Percentiles rank a stretch among this genome's conserved stretches.
Conservation (phyloP, 2,113 vertebrate genomes). For the Anguilla japonica region DNA sequence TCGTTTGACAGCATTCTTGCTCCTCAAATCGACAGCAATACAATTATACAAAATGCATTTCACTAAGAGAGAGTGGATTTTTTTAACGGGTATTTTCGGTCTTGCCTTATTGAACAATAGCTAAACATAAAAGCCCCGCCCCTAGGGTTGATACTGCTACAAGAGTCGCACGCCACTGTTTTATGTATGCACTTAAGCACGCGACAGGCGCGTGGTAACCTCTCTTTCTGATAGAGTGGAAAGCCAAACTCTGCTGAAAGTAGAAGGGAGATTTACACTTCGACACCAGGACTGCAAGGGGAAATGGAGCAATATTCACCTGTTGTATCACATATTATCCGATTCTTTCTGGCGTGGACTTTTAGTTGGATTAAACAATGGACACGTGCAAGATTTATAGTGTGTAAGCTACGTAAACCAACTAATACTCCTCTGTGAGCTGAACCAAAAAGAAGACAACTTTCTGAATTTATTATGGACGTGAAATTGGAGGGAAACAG, state of each 20-base stretch:
- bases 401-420: background rate
- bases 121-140: conserved; percentile 63
- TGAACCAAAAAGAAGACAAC: background rate
- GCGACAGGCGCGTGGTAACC: conserved; percentile 67
- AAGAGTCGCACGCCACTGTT: conserved; percentile 59
- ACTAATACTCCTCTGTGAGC: background rate
- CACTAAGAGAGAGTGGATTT: background rate
- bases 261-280: background rate
- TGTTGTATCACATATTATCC: background rate
- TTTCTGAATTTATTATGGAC: background rate
- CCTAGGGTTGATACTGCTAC: conserved; percentile 58
- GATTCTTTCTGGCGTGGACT: conserved; percentile 1
- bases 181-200: conserved; percentile 58
- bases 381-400: background rate
- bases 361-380: background rate
- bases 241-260: background rate
- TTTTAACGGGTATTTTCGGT: conserved; percentile 30
- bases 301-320: conserved; percentile 3
- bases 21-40: background rate
- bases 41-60: background rate
- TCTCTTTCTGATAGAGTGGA: background rate
- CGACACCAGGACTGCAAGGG: conserved; percentile 19
- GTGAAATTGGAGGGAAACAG: background rate
- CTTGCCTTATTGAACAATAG: conserved; percentile 44
- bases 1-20: background rate